phyloP scores from a whole-genome alignment of 2,888 invertebrate species.

The Tachina grossa region DNA sequence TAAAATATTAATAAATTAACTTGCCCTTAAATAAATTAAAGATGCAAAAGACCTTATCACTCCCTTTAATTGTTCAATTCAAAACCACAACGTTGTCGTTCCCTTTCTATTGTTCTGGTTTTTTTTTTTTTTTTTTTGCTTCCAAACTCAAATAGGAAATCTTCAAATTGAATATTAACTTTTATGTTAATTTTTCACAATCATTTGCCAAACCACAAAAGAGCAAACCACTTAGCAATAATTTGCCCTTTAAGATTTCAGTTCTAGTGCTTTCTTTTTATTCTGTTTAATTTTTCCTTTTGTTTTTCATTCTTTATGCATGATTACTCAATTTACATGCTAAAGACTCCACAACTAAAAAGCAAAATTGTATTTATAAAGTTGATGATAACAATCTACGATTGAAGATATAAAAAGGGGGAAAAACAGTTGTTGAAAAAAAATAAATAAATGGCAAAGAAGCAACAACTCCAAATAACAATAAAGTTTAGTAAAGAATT shows the following conservation, averaged over 20 bases:
- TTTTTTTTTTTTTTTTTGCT: neutral
- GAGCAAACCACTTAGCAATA: conserved; percentile 65
- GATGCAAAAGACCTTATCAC: too few species aligned
- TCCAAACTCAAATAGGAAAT: neutral
- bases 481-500: neutral
- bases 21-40: too few species aligned
- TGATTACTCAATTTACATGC: conserved; percentile 67
- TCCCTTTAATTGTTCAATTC: too few species aligned
- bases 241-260: conserved; percentile 64
- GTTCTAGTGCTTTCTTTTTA: conserved; percentile 20
- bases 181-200: conserved; percentile 60
- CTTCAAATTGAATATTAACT: conserved; percentile 53
- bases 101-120: neutral
- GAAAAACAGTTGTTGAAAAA: conserved; percentile 21
- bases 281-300: neutral
- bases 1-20: too few species aligned
- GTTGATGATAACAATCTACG: conserved; percentile 62
- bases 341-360: conserved; percentile 32
- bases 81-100: too few species aligned
- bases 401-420: conserved; percentile 15
- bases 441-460: neutral
- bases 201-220: conserved; percentile 66
- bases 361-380: conserved; percentile 55
- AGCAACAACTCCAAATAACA: conserved; percentile 44
- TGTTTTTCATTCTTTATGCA: conserved; percentile 17